Conservation (phyloP, 2,113 vertebrate species). For the Paralichthys olivaceus region DNA sequence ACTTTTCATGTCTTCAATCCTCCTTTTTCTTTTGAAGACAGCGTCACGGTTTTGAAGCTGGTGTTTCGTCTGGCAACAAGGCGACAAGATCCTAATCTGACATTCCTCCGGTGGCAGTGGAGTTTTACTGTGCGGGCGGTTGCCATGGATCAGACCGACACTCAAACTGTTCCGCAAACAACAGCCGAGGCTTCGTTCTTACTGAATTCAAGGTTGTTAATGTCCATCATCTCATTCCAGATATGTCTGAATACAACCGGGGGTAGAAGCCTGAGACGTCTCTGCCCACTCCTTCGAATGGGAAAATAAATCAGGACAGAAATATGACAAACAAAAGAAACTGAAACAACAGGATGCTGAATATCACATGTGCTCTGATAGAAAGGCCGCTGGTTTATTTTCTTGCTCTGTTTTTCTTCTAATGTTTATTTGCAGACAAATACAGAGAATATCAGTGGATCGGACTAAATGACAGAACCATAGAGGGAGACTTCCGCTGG, state of each 20-base stretch:
- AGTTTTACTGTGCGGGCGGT: neutral
- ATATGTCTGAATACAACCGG: too few species aligned
- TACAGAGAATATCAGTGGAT: conserved; percentile 96
- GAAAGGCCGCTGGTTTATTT: neutral
- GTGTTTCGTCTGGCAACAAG: conserved; percentile 63
- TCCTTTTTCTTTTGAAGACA: neutral
- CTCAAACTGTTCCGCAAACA: neutral
- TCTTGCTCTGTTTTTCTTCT: neutral
- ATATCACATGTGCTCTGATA: too few species aligned
- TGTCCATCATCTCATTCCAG: too few species aligned
- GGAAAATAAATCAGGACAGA: too few species aligned
- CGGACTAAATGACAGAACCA: conserved; percentile 92
- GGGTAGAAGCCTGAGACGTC: too few species aligned
- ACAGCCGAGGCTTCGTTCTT: too few species aligned
- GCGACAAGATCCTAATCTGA: conserved; percentile 58
- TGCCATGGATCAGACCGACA: neutral
- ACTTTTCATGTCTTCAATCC: conserved; percentile 19
- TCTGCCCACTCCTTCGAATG: too few species aligned
- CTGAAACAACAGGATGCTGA: too few species aligned
- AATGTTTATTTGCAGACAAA: conserved; percentile 76
- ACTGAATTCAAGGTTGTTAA: neutral
- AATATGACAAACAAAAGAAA: too few species aligned
- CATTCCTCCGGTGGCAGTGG: conserved; percentile 31
- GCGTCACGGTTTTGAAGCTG: conserved; percentile 21
- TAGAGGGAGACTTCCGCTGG: conserved; percentile 96